Evolutionary conservation across 2,797 vertebrate species (phyloP).

Genomic region (Epinephelus awoara): DNA sequence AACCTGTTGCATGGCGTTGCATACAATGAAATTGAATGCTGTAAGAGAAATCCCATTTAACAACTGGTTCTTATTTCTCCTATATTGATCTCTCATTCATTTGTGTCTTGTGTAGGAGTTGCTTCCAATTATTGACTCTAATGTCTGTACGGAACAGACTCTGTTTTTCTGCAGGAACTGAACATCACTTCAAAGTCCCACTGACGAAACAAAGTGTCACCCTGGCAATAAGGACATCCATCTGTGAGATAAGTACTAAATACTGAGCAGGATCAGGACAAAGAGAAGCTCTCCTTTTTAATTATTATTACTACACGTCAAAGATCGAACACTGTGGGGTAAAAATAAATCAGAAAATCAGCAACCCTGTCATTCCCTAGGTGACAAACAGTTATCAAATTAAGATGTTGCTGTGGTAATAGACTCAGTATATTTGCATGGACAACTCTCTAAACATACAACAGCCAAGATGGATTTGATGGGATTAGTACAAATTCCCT

Average conservation of each 20-base stretch:
- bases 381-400: slow-evolving; percentile 12
- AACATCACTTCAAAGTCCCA: slow-evolving; percentile 9
- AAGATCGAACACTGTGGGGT: neutral
- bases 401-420: slow-evolving; percentile 14
- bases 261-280: slow-evolving; percentile 13
- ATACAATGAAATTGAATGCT: too few species aligned
- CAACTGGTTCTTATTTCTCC: too few species aligned
- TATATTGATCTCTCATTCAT: slow-evolving; percentile 13
- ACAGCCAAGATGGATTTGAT: slow-evolving; percentile 38
- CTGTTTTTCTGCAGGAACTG: slow-evolving; percentile 22
- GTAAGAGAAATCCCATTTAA: too few species aligned
- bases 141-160: slow-evolving; percentile 9
- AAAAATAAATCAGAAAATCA: neutral
- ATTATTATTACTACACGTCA: slow-evolving; percentile 13
- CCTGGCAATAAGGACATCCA: slow-evolving; percentile 23
- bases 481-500: slow-evolving; percentile 36
- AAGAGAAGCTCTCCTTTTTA: slow-evolving; percentile 12
- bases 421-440: neutral
- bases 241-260: slow-evolving; percentile 21
- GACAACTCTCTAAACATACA: slow-evolving; percentile 25
- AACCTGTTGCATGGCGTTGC: neutral
- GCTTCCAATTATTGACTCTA: slow-evolving; percentile 29
- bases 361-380: neutral
- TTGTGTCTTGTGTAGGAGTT: slow-evolving; percentile 5
- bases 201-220: slow-evolving; percentile 25